Evolutionary conservation across 2,888 invertebrate genomes (phyloP).

Genomic region (Sinohyriopsis cumingii): DNA sequence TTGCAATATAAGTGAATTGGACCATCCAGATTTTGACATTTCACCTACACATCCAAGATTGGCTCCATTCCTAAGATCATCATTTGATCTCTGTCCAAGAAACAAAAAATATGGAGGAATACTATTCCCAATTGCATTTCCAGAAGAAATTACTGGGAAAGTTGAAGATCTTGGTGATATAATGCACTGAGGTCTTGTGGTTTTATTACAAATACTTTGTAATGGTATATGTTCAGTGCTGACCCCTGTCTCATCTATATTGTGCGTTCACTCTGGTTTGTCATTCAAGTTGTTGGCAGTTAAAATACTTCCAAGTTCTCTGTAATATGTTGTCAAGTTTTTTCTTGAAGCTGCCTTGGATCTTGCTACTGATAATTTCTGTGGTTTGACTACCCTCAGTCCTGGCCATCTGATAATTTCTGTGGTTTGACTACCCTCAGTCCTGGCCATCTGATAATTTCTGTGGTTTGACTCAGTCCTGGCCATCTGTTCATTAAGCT

Average conservation of each 20-base stretch:
- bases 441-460: conserved; percentile 3
- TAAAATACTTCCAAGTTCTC: conserved; percentile 6
- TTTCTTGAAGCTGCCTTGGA: conserved; percentile 11
- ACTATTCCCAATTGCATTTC: neutral
- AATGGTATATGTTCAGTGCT: too few species aligned
- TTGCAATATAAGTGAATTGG: neutral
- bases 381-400: conserved; percentile 3
- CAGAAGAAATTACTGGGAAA: too few species aligned
- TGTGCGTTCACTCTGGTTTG: too few species aligned
- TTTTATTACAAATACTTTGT: too few species aligned
- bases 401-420: conserved; percentile 4
- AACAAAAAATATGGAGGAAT: conserved; percentile 2
- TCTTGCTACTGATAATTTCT: conserved; percentile 5
- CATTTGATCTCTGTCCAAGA: conserved; percentile 3
- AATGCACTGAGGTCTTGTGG: too few species aligned
- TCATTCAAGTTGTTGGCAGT: neutral
- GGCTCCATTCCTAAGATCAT: neutral
- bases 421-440: conserved; percentile 5
- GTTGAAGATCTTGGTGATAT: too few species aligned
- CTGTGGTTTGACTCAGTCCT: conserved; percentile 5
- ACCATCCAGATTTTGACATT: conserved; percentile 6
- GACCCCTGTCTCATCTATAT: too few species aligned
- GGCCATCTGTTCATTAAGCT: conserved; percentile 12
- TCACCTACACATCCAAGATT: neutral
- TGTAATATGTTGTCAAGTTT: conserved; percentile 6